Base-by-base conservation (phyloP, 1,140 invertebrate species). In the Zaprionus ghesquierei region DNA sequence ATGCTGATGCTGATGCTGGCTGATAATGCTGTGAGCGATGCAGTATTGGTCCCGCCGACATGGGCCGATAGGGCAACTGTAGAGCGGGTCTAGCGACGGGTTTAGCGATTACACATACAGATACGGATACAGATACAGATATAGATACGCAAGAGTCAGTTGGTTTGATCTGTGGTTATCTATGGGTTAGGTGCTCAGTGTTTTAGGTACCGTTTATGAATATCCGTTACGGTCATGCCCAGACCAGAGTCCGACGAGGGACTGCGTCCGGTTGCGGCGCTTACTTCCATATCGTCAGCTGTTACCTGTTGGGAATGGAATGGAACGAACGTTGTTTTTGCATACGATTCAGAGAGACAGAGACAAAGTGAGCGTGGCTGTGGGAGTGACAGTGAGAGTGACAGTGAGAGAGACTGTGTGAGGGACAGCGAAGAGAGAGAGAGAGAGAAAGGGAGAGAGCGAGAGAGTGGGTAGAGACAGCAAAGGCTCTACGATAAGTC, bases 281-380 rank as follows among this genome's bases (percentile, higher is more conserved):
- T 90, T 65, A 92, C 84, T 90, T 92, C 91, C 89, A 91, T 77
- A 79, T 92, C 91, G 65, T 89, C 90, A 75, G 91, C 90, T 63
- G 91, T 92, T 74, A 92, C 91, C 91, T 92, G 79, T 76, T 85
- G 71, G 80, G 63, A 79, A 72, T 75, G 79, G 74, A 84, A 79
- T 74, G 76, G 68, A 86, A 79, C 84, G 77, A 81, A 65, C 79
- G 61, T 77, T 86, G 41, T 82, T 75, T 33, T 69, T 70, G 79
- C 68, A 81, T 51, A 75, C 63, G 82, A 79, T 77, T 77, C 63
- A 71, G 74, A 87, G 65, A 68, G 58, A 81, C 35, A 78, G 35
- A 44, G n/a, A 44, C 9, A 65, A 25, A 77, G 50, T 38, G 41
- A 66, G 27, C 55, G 31, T 61, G 33, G 61, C 22, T 53, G 18